These are phyloP conservation scores for Montipora sp. DNA, from an alignment of 64 coral and sea anemone genomes.

Conservation along the genomic window DNA sequence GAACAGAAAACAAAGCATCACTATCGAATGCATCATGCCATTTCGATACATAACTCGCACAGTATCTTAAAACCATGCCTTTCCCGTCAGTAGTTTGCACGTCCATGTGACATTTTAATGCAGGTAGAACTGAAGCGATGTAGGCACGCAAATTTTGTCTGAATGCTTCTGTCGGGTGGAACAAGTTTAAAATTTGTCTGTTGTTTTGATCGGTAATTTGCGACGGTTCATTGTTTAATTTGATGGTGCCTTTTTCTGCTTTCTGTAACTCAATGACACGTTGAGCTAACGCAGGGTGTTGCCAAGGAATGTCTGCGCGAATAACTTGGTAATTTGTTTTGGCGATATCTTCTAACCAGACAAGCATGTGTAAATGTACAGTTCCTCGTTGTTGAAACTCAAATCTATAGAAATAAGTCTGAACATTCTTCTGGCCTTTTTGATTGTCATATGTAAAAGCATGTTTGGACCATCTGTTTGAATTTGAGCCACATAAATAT, in stretches of 20 bases:
- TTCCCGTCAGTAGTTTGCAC: constrained; percentile 36
- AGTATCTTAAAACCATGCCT: constrained; percentile 42
- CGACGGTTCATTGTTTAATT: background rate
- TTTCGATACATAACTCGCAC: constrained; percentile 40
- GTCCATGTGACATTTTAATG: constrained; percentile 57
- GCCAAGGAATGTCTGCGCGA: constrained; percentile 21
- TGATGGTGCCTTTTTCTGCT: background rate
- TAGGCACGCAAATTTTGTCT: constrained; percentile 30
- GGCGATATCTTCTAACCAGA: constrained; percentile 54
- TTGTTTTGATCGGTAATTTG: background rate
- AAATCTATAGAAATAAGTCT: constrained; percentile 55
- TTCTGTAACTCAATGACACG: constrained; percentile 41
- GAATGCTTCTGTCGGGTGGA: constrained; percentile 45
- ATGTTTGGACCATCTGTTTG: constrained; percentile 43
- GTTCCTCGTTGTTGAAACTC: constrained; percentile 73
- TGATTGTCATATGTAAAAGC: constrained; percentile 6
- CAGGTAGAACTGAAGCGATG: constrained; percentile 17
- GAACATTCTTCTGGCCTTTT: background rate
- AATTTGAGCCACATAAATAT: constrained; percentile 48
- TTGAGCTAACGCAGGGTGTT: background rate
- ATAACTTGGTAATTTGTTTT: background rate
- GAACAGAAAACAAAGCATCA: constrained; percentile 27
- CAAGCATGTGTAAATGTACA: constrained; percentile 60
- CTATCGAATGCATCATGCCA: background rate
- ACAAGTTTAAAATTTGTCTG: background rate